Evolutionary conservation across 2,888 invertebrate genomes (phyloP), one percentile per base, ranked within the genome.

Genomic region (Lochmaea capreae): DNA sequence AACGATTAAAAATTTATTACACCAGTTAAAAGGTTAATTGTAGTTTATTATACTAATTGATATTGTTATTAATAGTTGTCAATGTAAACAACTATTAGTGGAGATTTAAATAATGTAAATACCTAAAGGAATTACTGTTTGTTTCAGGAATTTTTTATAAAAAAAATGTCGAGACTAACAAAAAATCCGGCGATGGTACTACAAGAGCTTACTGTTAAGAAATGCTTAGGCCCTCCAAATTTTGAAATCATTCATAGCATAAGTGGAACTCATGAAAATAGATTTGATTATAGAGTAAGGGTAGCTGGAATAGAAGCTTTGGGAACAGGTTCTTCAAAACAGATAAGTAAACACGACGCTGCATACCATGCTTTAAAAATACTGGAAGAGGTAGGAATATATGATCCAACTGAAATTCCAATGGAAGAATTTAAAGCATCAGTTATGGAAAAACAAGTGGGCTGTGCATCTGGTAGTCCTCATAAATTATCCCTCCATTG

Each of bases 131-230:
- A 33, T 33, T 8, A 8, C 8, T 33, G 33, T 8, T 33, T 33
- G 33, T 33, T 33, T 33, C 8, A 33, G 33, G 33, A 8, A 8
- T 33, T 33, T 33, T 33, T 3, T 33, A 33, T 33, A 33, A 33
- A 33, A 9, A 49, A 8, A 57, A 78, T 78, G 76, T 57, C 72
- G 22, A 77, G 74, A 67, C 72, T 49, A 43, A 88, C 88, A 80
- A 93, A 93, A 85, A 93, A 92, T 0, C 90, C 92, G 1, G 90
- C 91, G 8, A 91, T 92, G 58, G 89, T 92, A 3, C 86, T 93
- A 16, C 92, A 93, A 83, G 93, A 93, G 84, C 88, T 92, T 86
- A 90, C 92, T 86, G 87, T 90, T 6, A 90, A 91, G 79, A 84
- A 87, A 26, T 87, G 87, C 0, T 81, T 83, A 18, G 81, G 86